Percentiles rank a stretch among this genome's conserved stretches.
Evolutionary conservation across 1,140 invertebrate genomes (phyloP).

Genomic region (Drosophila leontia): DNA sequence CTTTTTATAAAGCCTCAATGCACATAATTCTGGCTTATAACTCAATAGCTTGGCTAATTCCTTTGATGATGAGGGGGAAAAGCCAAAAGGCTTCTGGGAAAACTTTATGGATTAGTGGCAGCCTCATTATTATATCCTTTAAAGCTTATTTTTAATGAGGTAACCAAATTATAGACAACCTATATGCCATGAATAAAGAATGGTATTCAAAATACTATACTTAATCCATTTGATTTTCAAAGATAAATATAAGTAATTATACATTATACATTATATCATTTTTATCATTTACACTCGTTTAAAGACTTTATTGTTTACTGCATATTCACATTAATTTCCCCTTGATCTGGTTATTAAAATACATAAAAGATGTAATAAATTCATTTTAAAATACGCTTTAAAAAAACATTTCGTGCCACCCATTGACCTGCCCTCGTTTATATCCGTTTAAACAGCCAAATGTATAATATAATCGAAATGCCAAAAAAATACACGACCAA

Average conservation of each 20-base stretch:
- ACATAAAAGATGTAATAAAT: slow-evolving; percentile 14
- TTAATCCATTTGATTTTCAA: neutral
- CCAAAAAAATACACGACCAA: slow-evolving; percentile 27
- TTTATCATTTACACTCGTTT: no score
- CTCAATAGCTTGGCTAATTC: slow-evolving; percentile 20
- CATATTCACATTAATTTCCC: neutral
- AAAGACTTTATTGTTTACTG: neutral
- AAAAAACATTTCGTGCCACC: slow-evolving; percentile 19
- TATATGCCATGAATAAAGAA: neutral
- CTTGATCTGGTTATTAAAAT: slow-evolving; percentile 9
- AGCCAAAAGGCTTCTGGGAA: neutral
- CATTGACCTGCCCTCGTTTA: slow-evolving; percentile 27
- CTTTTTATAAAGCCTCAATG: slow-evolving; percentile 3
- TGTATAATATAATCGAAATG: slow-evolving; percentile 38
- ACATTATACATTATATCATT: no score
- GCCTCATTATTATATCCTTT: neutral
- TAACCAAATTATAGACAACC: neutral
- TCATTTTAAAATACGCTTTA: slow-evolving; percentile 33
- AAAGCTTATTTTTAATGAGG: neutral
- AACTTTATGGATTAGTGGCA: neutral
- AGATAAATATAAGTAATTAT: no score
- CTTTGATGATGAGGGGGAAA: neutral
- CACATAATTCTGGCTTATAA: slow-evolving; percentile 44
- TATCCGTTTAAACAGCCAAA: slow-evolving; percentile 15
- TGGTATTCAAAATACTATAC: no score